Evolutionary conservation across 2,888 invertebrate genomes (phyloP), one percentile per base, ranked within the genome.

Genomic region (Standfussiana lucernea): DNA sequence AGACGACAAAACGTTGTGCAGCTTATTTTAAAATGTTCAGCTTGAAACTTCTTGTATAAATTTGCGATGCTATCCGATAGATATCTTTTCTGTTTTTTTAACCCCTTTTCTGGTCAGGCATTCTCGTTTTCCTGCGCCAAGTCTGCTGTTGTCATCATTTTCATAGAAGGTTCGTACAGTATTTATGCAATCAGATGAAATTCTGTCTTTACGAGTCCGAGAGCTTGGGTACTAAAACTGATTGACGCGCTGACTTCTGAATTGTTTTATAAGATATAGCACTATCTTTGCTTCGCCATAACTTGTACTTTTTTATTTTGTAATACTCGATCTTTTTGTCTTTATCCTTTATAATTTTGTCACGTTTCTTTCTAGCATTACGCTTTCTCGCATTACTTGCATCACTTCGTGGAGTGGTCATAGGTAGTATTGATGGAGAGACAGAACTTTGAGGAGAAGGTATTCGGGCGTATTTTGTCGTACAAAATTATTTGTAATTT

Each of bases 121-220:
- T 77, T 90, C 90, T 50, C 83, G 83, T 86, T 90, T 90, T 47
- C 90, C 90, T 77, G 89, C 80, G 35, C 83, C 80, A 71, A 89
- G 62, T 77, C 89, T 65, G 75, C 87, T 88, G 72, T 90, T 89
- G 47, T 82, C 79, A 88, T 90, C 87, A 79, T 89, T 78, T 85
- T 90, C 89, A 79, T 81, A 88, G 69, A 88, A 89, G 6, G 53
- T 74, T 72, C 61, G 82, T 71, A 86, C 83, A 50, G 72, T 78
- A 4, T 76, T 84, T 47, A 80, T 77, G 56, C 32, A 72, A 78
- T 79, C 74, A 62, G 74, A 77, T 68, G 66, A 45, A 66, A 66
- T 45, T 66, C 53, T 61, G 47, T 42, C 71, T 68, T 56, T 68
- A 56, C 75, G 50, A 50, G 24, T 50, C 24, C 50, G 50, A 50